phyloP scores from a whole-genome alignment of 1,140 invertebrate genomes.

The Physella acuta region DNA sequence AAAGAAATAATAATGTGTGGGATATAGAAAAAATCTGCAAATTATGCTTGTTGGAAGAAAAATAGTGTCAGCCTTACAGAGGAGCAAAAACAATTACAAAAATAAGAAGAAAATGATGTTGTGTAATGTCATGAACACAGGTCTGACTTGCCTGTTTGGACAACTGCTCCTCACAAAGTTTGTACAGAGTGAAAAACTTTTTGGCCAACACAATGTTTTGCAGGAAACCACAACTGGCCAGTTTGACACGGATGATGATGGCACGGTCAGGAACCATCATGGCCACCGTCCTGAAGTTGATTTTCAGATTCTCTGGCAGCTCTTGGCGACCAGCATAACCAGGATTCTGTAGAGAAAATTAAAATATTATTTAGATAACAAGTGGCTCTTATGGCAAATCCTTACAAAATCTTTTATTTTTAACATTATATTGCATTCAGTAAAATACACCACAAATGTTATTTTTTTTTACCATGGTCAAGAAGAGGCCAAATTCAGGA shows the following conservation, averaged over 20 bases:
- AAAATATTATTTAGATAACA: too few species aligned
- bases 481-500: constrained; percentile 94
- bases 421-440: too few species aligned
- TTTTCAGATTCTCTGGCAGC: constrained; percentile 96
- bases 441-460: neutral
- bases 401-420: too few species aligned
- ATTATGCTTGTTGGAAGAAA: too few species aligned
- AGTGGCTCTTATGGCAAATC: too few species aligned
- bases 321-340: constrained; percentile 95
- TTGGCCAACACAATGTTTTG: constrained; percentile 92
- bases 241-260: constrained; percentile 94
- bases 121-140: neutral
- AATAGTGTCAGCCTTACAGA: too few species aligned
- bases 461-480: constrained; percentile 80
- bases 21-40: too few species aligned
- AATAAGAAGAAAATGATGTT: neutral
- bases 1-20: too few species aligned
- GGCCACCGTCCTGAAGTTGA: constrained; percentile 94
- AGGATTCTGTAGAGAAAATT: constrained; percentile 79
- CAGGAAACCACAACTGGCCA: constrained; percentile 92
- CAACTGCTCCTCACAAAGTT: constrained; percentile 94
- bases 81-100: neutral
- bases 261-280: constrained; percentile 99
- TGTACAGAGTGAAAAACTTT: constrained; percentile 96
- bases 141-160: constrained; percentile 79